Conservation (phyloP, 2,888 invertebrate genomes). For the Tricholauxania praeusta region DNA sequence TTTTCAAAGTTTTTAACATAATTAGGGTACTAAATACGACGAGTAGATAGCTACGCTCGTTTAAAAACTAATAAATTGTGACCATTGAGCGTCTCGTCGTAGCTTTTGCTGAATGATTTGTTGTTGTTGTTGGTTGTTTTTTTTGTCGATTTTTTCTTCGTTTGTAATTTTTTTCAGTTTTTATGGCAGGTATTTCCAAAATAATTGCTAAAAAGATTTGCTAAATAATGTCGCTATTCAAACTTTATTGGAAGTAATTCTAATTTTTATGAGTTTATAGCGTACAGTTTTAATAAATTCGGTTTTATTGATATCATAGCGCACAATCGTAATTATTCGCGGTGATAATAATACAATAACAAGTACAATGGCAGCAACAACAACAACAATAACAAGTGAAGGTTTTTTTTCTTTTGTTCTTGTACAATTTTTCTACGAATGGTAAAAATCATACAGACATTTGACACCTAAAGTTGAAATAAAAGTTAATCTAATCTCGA, state of each 20-base stretch:
- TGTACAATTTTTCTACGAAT: neutral
- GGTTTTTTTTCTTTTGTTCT: constrained; percentile 3
- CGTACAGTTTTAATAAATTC: constrained; percentile 39
- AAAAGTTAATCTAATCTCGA: constrained; percentile 47
- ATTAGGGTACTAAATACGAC: too few species aligned
- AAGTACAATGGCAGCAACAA: constrained; percentile 54
- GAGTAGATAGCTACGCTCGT: too few species aligned
- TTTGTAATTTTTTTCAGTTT: too few species aligned
- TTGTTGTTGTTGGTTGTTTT: neutral
- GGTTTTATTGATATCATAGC: constrained; percentile 44
- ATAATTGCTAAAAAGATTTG: constrained; percentile 59
- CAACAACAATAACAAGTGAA: constrained; percentile 33
- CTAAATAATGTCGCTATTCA: constrained; percentile 63
- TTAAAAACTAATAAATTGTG: too few species aligned
- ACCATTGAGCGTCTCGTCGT: too few species aligned
- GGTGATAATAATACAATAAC: constrained; percentile 48
- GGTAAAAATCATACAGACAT: constrained; percentile 2
- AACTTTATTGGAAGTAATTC: constrained; percentile 64
- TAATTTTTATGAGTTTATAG: constrained; percentile 61
- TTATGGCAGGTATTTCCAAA: constrained; percentile 37
- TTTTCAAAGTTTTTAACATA: too few species aligned
- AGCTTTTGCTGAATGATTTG: neutral
- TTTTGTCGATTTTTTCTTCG: neutral
- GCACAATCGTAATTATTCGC: constrained; percentile 37
- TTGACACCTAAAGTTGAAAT: constrained; percentile 17